A percentile compares a stretch with the other conserved stretches of the same genome.
Conservation (phyloP, 2,797 vertebrate species). For the Chanos chanos region DNA sequence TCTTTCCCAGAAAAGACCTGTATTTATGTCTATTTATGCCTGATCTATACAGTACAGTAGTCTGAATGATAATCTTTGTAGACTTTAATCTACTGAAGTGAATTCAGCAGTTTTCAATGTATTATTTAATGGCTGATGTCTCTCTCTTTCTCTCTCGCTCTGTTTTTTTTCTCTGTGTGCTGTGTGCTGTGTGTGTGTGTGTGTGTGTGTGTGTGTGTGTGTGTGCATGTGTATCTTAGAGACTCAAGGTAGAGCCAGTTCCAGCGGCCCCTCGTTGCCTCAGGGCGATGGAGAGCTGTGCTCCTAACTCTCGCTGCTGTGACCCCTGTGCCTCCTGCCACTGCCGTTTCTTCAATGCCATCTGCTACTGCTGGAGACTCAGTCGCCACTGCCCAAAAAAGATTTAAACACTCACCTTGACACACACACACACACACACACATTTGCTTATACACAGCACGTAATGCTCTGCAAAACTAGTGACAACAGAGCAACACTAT, state of each 20-base stretch:
- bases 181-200: background rate
- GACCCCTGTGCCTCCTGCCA: conserved; percentile 75
- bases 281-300: conserved; percentile 75
- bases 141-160: background rate
- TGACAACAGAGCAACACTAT: background rate
- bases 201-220: background rate
- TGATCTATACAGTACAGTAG: too few relatives aligned
- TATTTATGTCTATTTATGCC: too few relatives aligned
- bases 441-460: too few relatives aligned
- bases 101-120: conserved; percentile 1
- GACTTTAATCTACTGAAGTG: too few relatives aligned
- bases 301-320: conserved; percentile 78
- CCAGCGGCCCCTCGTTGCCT: conserved; percentile 59
- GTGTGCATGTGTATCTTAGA: conserved; percentile 34
- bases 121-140: background rate
- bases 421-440: background rate
- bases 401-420: too few relatives aligned
- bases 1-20: too few relatives aligned
- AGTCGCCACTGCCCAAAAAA: conserved; percentile 45
- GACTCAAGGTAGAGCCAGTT: conserved; percentile 3
- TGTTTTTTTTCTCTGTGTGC: conserved; percentile 4
- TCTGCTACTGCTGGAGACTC: conserved; percentile 77
- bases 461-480: background rate
- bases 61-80: too few relatives aligned
- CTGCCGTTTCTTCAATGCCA: conserved; percentile 83